Conservation (phyloP, 2,888 invertebrate genomes). For the Lysandra bellargus region DNA sequence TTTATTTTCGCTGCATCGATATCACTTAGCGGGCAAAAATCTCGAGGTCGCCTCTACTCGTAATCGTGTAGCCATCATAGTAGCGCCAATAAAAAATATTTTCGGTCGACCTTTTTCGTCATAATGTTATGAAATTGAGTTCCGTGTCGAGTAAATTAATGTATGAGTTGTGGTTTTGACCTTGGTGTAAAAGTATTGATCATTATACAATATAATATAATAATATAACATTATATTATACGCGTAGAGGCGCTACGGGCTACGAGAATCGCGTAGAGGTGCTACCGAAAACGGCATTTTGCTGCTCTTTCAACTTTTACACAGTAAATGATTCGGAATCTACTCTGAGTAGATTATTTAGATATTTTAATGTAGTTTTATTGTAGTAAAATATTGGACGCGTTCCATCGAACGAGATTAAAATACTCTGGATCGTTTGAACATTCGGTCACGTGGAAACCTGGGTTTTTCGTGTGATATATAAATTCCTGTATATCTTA, state of each 20-base stretch:
- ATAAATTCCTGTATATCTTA: background rate
- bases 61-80: conserved; percentile 1
- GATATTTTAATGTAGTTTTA: conserved; percentile 10
- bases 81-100: conserved; percentile 19
- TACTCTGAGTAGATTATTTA: background rate
- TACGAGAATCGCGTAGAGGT: background rate
- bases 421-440: background rate
- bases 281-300: background rate
- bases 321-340: background rate
- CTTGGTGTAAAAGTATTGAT: background rate
- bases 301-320: background rate
- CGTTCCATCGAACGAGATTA: conserved; percentile 16
- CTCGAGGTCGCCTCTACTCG: background rate
- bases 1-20: conserved; percentile 41
- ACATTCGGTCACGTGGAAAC: background rate
- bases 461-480: background rate
- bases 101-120: conserved; percentile 1
- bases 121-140: conserved; percentile 12
- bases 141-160: conserved; percentile 4
- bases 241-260: background rate
- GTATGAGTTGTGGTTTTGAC: background rate
- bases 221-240: background rate
- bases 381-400: conserved; percentile 19
- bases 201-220: background rate
- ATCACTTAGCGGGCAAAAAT: conserved; percentile 40